These are phyloP conservation scores for Eupithecia pulchellata DNA, from an alignment of 2,888 invertebrate species.

Conservation along the genomic window DNA sequence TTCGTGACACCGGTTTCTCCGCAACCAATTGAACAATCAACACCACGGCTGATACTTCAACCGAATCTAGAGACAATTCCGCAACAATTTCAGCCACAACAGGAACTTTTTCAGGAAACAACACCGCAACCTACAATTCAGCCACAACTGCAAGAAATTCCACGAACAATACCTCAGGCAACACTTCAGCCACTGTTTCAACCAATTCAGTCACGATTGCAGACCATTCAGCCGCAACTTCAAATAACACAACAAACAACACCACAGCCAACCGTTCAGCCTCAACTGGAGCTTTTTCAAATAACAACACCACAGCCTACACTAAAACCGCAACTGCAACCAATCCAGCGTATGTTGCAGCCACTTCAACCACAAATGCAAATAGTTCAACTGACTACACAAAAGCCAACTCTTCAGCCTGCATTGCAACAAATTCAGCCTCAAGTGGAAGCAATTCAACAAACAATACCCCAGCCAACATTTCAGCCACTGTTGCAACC, in stretches of 20 bases:
- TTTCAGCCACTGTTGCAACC: background rate
- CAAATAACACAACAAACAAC: background rate
- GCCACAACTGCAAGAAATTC: background rate
- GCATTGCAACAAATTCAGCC: background rate
- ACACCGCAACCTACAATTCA: slow-evolving; percentile 5
- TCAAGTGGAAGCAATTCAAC: slow-evolving; percentile 8
- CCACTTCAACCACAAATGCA: background rate
- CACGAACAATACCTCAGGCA: background rate
- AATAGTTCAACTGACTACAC: slow-evolving; percentile 4
- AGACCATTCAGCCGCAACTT: background rate
- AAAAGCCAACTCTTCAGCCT: no score
- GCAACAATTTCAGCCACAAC: background rate
- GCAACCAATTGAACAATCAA: slow-evolving; percentile 18
- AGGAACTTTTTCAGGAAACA: slow-evolving; percentile 3
- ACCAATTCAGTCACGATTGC: background rate
- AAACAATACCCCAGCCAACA: slow-evolving; percentile 15
- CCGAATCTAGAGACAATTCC: background rate
- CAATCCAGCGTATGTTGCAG: slow-evolving; percentile 1
- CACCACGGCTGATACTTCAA: slow-evolving; percentile 1
- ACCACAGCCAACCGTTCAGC: background rate
- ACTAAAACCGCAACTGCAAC: background rate
- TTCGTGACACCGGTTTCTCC: slow-evolving; percentile 1
- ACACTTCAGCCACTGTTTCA: slow-evolving; percentile 15
- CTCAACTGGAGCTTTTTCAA: background rate
- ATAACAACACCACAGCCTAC: slow-evolving; percentile 13